Conservation (phyloP, 2,888 invertebrate genomes). For the Cheilosia soror region DNA sequence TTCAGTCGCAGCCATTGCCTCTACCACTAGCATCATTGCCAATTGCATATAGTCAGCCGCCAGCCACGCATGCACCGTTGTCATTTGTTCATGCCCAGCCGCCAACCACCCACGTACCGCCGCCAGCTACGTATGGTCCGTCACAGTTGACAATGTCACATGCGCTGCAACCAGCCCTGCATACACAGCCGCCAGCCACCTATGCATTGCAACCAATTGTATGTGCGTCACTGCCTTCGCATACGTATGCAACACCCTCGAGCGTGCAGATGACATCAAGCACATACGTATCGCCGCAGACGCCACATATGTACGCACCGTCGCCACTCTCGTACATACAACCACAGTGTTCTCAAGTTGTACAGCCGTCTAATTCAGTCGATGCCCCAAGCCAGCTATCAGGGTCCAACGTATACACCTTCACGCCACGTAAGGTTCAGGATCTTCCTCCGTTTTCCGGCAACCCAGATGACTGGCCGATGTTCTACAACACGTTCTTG, state of each 20-base stretch:
- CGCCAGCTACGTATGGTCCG: too few species aligned
- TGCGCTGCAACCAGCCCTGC: too few species aligned
- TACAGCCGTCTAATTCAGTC: too few species aligned
- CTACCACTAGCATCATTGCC: too few species aligned
- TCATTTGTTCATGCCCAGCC: too few species aligned
- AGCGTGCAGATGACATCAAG: constrained; percentile 8
- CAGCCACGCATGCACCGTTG: too few species aligned
- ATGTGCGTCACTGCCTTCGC: constrained; percentile 1
- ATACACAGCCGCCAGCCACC: too few species aligned
- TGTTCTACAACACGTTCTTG: constrained; percentile 60
- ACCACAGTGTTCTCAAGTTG: constrained; percentile 4
- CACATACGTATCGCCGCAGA: constrained; percentile 6
- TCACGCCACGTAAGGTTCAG: constrained; percentile 40
- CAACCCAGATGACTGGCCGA: constrained; percentile 50
- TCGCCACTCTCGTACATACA: constrained; percentile 27
- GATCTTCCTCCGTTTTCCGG: constrained; percentile 67
- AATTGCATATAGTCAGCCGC: too few species aligned
- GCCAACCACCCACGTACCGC: too few species aligned
- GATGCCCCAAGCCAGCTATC: constrained; percentile 6
- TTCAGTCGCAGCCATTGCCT: too few species aligned
- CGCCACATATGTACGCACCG: constrained; percentile 11
- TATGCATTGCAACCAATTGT: background rate
- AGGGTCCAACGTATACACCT: background rate
- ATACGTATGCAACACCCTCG: constrained; percentile 4
- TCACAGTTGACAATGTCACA: too few species aligned